Conservation (phyloP, 2,113 vertebrate genomes). For the Budorcas taxicolor region DNA sequence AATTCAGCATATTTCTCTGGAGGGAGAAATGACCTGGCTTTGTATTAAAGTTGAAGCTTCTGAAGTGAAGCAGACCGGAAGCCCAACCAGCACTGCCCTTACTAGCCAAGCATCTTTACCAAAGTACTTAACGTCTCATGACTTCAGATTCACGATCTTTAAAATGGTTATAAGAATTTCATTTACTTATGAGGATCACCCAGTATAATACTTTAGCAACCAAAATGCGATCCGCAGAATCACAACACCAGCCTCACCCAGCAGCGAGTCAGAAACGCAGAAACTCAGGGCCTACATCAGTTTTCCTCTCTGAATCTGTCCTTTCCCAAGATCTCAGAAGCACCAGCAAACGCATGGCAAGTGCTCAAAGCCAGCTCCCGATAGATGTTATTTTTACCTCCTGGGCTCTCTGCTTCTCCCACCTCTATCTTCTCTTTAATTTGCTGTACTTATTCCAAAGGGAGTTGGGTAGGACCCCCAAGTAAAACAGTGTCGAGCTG, state of each 20-base stretch:
- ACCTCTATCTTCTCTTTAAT: neutral
- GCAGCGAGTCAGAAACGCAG: neutral
- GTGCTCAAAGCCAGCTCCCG: neutral
- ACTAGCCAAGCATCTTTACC: neutral
- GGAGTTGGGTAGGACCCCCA: neutral
- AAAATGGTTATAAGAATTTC: neutral
- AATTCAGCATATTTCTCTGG: too few relatives aligned
- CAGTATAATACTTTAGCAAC: neutral
- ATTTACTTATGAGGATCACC: neutral
- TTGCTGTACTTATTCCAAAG: neutral
- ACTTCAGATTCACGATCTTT: neutral
- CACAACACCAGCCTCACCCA: neutral
- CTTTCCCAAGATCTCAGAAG: neutral
- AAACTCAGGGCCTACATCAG: neutral
- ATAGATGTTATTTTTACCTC: neutral
- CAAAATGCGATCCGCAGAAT: neutral
- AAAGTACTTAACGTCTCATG: neutral
- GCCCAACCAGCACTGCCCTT: neutral
- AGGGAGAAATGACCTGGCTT: neutral
- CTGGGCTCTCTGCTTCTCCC: neutral
- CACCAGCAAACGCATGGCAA: neutral
- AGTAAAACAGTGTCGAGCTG: neutral
- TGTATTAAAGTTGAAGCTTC: neutral
- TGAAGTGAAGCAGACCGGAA: neutral
- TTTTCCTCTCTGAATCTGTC: neutral